These are phyloP conservation scores for Drosophila borealis DNA, from an alignment of 2,888 invertebrate species.

Conservation along the genomic window DNA sequence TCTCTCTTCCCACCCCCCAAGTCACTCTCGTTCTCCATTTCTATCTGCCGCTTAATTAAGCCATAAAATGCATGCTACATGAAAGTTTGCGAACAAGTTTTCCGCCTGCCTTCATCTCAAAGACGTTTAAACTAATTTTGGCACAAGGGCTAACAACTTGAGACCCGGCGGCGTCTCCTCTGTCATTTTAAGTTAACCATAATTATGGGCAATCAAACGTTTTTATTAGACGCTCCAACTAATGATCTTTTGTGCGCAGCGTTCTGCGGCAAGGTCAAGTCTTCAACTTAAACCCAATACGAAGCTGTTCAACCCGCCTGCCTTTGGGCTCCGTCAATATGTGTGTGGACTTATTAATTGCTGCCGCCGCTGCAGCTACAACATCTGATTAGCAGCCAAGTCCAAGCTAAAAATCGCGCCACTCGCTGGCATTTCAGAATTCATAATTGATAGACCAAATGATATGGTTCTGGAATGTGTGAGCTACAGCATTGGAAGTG, in stretches of 20 bases:
- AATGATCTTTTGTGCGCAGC: slow-evolving; percentile 57
- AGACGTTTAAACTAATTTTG: slow-evolving; percentile 58
- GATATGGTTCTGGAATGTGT: slow-evolving; percentile 48
- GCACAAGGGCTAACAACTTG: slow-evolving; percentile 49
- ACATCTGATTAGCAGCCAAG: slow-evolving; percentile 41
- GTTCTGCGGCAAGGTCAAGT: slow-evolving; percentile 41
- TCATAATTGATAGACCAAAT: slow-evolving; percentile 67
- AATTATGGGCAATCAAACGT: slow-evolving; percentile 72
- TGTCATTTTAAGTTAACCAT: slow-evolving; percentile 54
- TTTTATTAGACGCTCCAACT: slow-evolving; percentile 68
- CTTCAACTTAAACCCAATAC: slow-evolving; percentile 26
- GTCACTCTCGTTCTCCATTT: not conserved
- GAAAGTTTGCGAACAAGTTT: slow-evolving; percentile 45
- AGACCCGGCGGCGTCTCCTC: slow-evolving; percentile 46
- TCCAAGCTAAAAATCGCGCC: not conserved
- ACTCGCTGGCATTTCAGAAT: slow-evolving; percentile 41
- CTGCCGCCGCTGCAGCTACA: slow-evolving; percentile 8
- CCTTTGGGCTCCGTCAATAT: slow-evolving; percentile 19
- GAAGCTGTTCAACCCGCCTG: not conserved
- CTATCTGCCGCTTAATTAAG: slow-evolving; percentile 53
- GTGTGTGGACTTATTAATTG: slow-evolving; percentile 41
- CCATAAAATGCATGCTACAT: slow-evolving; percentile 60
- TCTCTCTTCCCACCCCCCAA: not conserved
- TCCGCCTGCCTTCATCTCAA: slow-evolving; percentile 12
- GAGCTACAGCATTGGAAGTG: slow-evolving; percentile 28